Conservation (phyloP, 2,797 vertebrate genomes). For the Amblyraja radiata region DNA sequence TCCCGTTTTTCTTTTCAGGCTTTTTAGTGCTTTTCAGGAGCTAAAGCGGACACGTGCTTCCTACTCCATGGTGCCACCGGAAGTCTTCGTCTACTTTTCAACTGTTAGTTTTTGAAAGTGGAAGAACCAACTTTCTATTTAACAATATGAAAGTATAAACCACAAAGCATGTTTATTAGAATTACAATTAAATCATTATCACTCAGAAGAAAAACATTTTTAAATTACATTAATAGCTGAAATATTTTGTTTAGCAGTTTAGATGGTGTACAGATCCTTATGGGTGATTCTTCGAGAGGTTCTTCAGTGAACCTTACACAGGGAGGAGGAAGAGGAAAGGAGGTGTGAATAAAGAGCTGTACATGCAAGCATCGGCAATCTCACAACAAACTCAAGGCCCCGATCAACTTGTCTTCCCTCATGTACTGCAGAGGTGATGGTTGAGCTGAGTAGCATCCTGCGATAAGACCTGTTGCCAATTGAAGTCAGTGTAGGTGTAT, state of each 20-base stretch:
- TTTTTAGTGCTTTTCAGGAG: too few species aligned
- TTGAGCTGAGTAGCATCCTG: neutral
- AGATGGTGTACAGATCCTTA: neutral
- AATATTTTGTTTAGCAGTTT: neutral
- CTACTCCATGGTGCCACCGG: too few species aligned
- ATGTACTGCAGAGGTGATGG: neutral
- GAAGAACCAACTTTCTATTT: neutral
- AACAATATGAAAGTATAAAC: neutral
- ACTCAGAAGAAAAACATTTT: neutral
- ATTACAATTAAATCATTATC: neutral
- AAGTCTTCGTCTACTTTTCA: neutral
- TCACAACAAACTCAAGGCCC: neutral
- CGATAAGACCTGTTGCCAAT: neutral
- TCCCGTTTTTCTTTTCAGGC: too few species aligned
- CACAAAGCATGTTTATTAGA: neutral
- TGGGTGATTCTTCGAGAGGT: neutral
- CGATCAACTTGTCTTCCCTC: neutral
- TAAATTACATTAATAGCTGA: neutral
- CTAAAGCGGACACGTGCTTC: too few species aligned
- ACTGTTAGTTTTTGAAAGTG: neutral
- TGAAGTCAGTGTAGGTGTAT: neutral
- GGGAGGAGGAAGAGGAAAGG: neutral
- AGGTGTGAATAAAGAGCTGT: too few species aligned
- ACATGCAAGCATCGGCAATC: neutral
- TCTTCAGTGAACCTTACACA: neutral